Percentiles rank a stretch among this genome's conserved stretches.
Evolutionary conservation across 2,797 vertebrate species (phyloP).

Genomic region (Xenops minutus): DNA sequence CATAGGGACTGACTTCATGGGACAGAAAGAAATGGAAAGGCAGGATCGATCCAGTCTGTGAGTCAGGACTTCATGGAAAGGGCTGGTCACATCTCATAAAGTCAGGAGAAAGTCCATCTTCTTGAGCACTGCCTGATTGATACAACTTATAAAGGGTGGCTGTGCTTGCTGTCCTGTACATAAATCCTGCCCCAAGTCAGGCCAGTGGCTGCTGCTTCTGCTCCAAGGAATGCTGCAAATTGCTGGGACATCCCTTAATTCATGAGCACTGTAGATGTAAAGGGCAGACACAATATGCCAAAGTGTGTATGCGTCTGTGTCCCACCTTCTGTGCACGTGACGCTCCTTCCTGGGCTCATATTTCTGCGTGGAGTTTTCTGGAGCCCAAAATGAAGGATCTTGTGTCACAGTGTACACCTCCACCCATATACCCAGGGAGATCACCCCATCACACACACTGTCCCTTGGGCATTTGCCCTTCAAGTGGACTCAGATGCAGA

Average conservation of each 20-base stretch:
- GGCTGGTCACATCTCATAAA: not conserved
- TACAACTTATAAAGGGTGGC: not conserved
- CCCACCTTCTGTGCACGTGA: accelerated
- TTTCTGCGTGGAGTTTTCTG: not conserved
- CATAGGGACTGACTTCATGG: accelerated
- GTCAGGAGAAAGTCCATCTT: not conserved
- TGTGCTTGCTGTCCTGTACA: not conserved
- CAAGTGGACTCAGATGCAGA: not conserved
- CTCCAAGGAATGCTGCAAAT: not conserved
- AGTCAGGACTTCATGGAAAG: not conserved
- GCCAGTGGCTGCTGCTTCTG: not conserved
- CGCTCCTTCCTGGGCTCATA: accelerated
- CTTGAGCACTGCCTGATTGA: not conserved
- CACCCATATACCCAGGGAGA: not conserved
- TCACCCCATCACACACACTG: accelerated
- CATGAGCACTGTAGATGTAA: not conserved
- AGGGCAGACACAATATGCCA: accelerated
- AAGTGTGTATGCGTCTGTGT: accelerated
- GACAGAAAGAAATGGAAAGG: not conserved
- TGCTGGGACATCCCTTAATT: not conserved
- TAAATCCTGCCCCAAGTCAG: not conserved
- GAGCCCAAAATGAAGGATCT: not conserved
- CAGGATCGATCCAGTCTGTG: not conserved
- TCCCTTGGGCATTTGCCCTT: not conserved
- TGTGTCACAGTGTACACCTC: not conserved